Percentiles rank a stretch among this genome's conserved stretches.
Evolutionary conservation across 2,797 vertebrate species (phyloP).

Genomic region (Anguilla megastoma): DNA sequence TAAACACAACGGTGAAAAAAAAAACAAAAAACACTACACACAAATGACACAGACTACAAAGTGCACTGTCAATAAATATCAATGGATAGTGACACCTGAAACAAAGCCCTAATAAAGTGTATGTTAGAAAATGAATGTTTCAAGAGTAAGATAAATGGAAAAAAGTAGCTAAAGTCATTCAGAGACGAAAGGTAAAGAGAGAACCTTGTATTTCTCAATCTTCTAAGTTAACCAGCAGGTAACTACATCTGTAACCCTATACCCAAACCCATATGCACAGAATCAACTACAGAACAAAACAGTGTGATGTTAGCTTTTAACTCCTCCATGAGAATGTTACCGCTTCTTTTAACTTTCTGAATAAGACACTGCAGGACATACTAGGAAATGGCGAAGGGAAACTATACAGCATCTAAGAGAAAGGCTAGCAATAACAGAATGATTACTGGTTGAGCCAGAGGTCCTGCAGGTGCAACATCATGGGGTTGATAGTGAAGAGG

Average conservation of each 20-base stretch:
- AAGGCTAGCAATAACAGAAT: neutral
- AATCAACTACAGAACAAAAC: neutral
- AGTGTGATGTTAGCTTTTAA: neutral
- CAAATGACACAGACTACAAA: no score
- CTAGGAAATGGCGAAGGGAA: neutral
- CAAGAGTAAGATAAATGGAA: no score
- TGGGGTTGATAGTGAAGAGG: constrained; percentile 74
- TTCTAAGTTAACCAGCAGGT: neutral
- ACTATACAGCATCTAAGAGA: neutral
- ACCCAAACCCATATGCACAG: neutral
- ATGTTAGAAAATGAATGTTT: no score
- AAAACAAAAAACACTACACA: no score
- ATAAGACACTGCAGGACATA: neutral
- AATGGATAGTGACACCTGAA: no score
- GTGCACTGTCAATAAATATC: no score
- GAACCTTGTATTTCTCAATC: neutral
- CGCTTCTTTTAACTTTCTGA: neutral
- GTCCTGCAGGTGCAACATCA: constrained; percentile 78
- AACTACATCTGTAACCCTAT: neutral
- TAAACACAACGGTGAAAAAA: no score
- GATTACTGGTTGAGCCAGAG: constrained; percentile 84
- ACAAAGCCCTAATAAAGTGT: no score
- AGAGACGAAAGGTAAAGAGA: neutral
- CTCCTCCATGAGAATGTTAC: neutral
- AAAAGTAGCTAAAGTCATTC: neutral